Evolutionary conservation across 2,797 vertebrate species (phyloP).

Genomic region (Huso huso): DNA sequence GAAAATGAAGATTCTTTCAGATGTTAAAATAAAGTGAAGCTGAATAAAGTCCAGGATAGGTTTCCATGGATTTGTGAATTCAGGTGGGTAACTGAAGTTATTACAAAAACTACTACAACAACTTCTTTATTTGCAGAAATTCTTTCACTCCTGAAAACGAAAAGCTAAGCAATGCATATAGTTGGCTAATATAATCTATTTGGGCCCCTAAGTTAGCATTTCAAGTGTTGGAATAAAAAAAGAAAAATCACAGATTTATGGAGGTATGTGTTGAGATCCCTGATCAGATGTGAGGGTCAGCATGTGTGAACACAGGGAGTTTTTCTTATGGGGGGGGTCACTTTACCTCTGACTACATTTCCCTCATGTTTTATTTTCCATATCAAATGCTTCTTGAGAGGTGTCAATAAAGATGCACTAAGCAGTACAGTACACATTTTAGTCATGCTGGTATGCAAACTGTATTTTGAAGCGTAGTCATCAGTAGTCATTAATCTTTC

Average conservation of each 20-base stretch:
- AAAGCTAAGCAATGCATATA: neutral
- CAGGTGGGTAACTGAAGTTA: too few relatives aligned
- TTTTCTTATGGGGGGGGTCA: conserved; percentile 7
- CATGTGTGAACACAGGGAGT: conserved; percentile 8
- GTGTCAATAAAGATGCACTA: too few relatives aligned
- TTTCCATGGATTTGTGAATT: too few relatives aligned
- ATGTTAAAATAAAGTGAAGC: too few relatives aligned
- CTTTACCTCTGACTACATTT: neutral
- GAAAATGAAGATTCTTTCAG: too few relatives aligned
- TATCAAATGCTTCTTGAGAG: conserved; percentile 1
- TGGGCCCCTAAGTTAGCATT: conserved; percentile 9
- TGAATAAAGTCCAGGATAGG: too few relatives aligned
- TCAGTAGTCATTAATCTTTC: conserved; percentile 24
- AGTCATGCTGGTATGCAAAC: conserved; percentile 18
- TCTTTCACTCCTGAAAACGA: neutral
- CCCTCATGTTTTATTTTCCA: conserved; percentile 4
- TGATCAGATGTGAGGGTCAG: conserved; percentile 8
- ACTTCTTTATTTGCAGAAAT: too few relatives aligned
- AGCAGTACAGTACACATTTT: conserved; percentile 5
- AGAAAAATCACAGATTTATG: conserved; percentile 14
- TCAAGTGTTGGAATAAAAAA: conserved; percentile 5
- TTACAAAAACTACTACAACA: too few relatives aligned
- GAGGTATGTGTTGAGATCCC: conserved; percentile 12
- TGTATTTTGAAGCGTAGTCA: conserved; percentile 24
- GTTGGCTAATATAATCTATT: conserved; percentile 4